Conservation (phyloP, 1,140 invertebrate species). For the Drosophila melanica region DNA sequence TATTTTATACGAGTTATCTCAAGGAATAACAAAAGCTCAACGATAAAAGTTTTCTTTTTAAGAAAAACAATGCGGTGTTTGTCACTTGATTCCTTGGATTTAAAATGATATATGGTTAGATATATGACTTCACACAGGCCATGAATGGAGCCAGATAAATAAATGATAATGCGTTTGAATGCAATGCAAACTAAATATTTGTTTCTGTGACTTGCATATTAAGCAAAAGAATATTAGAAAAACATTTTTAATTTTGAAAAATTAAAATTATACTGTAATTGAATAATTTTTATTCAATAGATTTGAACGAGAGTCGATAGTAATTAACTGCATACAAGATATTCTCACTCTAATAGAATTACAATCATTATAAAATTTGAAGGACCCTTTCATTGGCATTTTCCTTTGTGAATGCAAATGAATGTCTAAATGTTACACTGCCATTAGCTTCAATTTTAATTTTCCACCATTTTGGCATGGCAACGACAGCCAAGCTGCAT, state of each 20-base stretch:
- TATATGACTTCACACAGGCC: slow-evolving; percentile 11
- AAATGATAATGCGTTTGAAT: background rate
- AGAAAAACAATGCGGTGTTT: slow-evolving; percentile 32
- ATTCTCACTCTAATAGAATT: background rate
- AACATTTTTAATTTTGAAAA: no score
- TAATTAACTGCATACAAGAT: background rate
- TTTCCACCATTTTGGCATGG: slow-evolving; percentile 47
- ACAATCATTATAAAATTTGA: background rate
- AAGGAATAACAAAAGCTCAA: slow-evolving; percentile 31
- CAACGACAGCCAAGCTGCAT: slow-evolving; percentile 43
- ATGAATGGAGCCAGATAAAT: background rate
- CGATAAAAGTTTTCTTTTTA: slow-evolving; percentile 40
- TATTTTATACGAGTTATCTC: slow-evolving; percentile 41
- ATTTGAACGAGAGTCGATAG: no score
- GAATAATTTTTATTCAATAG: no score
- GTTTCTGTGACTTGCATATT: no score
- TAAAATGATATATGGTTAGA: slow-evolving; percentile 25
- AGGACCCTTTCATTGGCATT: background rate
- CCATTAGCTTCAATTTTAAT: slow-evolving; percentile 51
- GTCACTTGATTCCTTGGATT: slow-evolving; percentile 28
- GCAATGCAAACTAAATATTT: no score
- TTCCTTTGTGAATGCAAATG: background rate
- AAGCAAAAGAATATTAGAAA: no score
- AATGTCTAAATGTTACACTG: slow-evolving; percentile 19
- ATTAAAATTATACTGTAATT: no score